Conservation (phyloP, 2,888 invertebrate genomes). For the Amiota mariae region DNA sequence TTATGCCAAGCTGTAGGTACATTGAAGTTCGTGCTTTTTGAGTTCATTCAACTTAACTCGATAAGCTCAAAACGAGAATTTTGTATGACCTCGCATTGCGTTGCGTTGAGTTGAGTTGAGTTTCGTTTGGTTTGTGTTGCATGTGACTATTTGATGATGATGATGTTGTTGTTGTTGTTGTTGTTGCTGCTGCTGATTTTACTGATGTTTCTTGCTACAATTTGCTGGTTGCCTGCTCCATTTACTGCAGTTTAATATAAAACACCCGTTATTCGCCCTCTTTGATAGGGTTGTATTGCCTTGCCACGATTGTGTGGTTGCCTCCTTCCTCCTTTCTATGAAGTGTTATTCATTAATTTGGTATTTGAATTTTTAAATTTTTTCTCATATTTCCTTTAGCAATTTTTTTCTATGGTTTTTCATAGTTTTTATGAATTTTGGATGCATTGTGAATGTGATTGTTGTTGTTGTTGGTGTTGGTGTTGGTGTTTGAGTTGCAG, state of each 20-base stretch:
- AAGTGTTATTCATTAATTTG: not conserved
- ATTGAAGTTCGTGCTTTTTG: not conserved
- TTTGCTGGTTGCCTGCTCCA: conserved; percentile 24
- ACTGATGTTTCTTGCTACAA: conserved; percentile 1
- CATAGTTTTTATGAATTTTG: not conserved
- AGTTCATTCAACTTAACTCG: conserved; percentile 30
- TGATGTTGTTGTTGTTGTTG: conserved; percentile 17
- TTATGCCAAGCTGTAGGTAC: too few species aligned
- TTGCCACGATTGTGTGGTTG: not conserved
- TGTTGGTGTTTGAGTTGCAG: not conserved
- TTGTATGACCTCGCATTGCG: conserved; percentile 16
- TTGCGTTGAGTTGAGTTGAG: not conserved
- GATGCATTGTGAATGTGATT: not conserved
- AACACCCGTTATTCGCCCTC: conserved; percentile 10
- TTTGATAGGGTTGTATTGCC: not conserved
- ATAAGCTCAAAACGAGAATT: not conserved
- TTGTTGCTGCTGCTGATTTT: conserved; percentile 18
- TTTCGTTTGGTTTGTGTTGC: not conserved
- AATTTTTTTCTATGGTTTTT: not conserved
- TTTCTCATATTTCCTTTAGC: not conserved
- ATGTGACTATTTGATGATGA: not conserved
- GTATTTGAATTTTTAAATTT: conserved; percentile 1
- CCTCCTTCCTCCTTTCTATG: not conserved
- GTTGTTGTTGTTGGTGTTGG: not conserved
- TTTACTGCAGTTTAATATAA: conserved; percentile 3